Percentiles rank a stretch among this genome's conserved stretches.
phyloP scores from a whole-genome alignment of 2,797 vertebrate genomes.

The Orestias chungarensis region DNA sequence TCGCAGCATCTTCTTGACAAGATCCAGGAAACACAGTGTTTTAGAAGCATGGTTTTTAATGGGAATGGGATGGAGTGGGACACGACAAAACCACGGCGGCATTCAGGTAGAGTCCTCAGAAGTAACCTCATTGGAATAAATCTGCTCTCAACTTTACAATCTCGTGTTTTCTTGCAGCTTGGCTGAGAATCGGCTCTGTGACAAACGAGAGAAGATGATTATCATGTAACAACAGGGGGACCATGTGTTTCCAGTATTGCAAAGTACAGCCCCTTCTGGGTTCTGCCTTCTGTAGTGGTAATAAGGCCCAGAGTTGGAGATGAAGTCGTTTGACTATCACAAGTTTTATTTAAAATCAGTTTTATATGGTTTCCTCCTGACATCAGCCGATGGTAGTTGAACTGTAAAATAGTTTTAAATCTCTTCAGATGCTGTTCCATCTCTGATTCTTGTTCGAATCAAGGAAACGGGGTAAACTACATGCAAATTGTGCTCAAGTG shows the following conservation, averaged over 20 bases:
- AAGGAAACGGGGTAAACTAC: too few relatives aligned
- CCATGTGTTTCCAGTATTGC: neutral
- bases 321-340: neutral
- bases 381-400: neutral
- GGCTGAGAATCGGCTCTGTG: neutral
- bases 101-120: neutral
- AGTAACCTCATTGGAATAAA: neutral
- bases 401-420: too few relatives aligned
- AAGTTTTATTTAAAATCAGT: neutral
- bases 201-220: neutral
- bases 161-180: neutral
- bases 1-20: neutral
- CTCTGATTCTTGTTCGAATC: too few relatives aligned
- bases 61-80: neutral
- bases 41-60: neutral
- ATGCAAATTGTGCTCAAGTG: too few relatives aligned
- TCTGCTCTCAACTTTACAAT: neutral
- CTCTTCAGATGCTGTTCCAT: too few relatives aligned
- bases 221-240: neutral
- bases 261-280: neutral
- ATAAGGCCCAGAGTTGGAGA: neutral
- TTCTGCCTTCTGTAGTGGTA: neutral
- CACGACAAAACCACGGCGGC: neutral
- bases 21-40: neutral
- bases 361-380: neutral